Percentiles rank a stretch among this genome's conserved stretches.
Conservation (phyloP, 2,113 vertebrate genomes). For the Picathartes gymnocephalus region DNA sequence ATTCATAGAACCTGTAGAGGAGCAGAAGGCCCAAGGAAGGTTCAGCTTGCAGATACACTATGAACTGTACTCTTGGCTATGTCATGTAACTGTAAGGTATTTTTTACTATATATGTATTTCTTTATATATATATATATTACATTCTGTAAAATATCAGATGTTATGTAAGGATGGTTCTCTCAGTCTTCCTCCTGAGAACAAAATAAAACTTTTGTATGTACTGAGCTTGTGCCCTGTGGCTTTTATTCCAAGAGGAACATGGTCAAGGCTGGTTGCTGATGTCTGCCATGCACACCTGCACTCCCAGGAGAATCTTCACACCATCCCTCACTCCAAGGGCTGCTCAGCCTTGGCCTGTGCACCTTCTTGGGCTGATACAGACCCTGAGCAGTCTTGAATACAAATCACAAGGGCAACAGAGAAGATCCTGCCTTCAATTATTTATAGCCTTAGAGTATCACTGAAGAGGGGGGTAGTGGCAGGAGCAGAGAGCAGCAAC, state of each 20-base stretch:
- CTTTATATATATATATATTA: constrained; percentile 35
- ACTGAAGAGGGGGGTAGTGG: background rate
- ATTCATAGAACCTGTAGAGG: background rate
- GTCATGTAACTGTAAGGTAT: constrained; percentile 1
- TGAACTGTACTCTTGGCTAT: constrained; percentile 26
- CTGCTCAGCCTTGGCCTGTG: background rate
- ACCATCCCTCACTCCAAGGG: fast-evolving
- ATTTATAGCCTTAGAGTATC: background rate
- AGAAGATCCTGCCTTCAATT: background rate
- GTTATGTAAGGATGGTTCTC: background rate
- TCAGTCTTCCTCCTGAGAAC: constrained; percentile 9
- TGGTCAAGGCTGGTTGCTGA: background rate
- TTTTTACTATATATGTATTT: background rate
- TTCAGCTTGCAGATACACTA: background rate
- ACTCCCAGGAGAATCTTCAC: background rate
- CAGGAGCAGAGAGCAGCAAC: background rate
- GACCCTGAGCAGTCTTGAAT: background rate
- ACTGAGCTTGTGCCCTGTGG: background rate
- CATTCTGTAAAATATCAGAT: constrained; percentile 27
- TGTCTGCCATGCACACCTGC: fast-evolving
- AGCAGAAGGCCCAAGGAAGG: background rate
- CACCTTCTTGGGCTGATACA: background rate
- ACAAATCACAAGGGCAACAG: background rate
- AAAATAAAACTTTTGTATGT: constrained; percentile 68
- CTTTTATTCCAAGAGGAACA: background rate